Conservation (phyloP, 2,113 vertebrate species). For the Chaetura pelagica region DNA sequence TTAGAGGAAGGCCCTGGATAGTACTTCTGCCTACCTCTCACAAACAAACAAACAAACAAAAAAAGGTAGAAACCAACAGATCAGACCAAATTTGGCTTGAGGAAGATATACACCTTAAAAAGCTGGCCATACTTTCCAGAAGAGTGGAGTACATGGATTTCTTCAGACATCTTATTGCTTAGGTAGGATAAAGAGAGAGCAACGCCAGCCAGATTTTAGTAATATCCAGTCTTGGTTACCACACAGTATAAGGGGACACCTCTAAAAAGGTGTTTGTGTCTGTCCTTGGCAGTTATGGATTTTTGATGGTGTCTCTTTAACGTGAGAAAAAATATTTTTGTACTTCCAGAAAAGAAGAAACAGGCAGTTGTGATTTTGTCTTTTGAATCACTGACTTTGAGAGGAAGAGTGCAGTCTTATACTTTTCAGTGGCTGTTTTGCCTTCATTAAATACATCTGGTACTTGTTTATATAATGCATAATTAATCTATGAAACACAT, state of each 20-base stretch:
- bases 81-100: background rate
- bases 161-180: background rate
- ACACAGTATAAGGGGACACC: background rate
- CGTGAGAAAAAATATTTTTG: background rate
- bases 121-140: background rate
- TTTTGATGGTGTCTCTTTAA: background rate
- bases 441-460: constrained; percentile 30
- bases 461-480: constrained; percentile 2
- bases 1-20: background rate
- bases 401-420: background rate
- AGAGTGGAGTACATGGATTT: background rate
- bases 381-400: background rate
- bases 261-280: background rate
- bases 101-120: background rate
- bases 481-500: constrained; percentile 35
- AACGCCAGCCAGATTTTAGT: background rate
- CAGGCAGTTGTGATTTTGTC: background rate
- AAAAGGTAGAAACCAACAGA: background rate
- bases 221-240: background rate
- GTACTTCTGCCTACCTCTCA: background rate
- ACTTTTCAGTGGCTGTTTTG: background rate
- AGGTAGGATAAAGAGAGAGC: background rate
- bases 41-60: too few relatives aligned
- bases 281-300: background rate
- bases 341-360: background rate